Evolutionary conservation across 2,113 vertebrate species (phyloP).

Genomic region (Sus scrofa): DNA sequence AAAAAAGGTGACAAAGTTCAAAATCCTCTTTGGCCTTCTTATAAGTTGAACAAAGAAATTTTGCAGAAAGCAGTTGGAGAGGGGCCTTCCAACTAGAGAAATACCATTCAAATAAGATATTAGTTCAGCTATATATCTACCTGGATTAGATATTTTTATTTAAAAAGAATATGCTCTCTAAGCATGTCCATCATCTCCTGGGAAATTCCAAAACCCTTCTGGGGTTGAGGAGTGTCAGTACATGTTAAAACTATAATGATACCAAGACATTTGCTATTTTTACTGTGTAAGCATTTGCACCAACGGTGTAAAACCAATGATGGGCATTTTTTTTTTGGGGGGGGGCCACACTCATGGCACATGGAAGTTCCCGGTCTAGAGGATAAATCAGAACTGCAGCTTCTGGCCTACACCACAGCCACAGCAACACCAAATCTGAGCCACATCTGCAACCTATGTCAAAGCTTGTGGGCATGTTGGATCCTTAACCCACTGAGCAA

Average conservation of each 20-base stretch:
- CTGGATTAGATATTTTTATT: background rate
- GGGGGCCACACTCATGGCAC: no score
- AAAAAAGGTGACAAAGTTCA: background rate
- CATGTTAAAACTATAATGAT: background rate
- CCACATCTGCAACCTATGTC: no score
- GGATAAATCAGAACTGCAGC: no score
- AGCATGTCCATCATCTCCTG: background rate
- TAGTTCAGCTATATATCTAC: background rate
- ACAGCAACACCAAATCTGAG: no score
- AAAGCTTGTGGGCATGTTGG: no score
- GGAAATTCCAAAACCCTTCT: background rate
- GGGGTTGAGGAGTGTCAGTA: rapidly evolving
- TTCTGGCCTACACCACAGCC: no score
- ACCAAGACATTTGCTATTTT: background rate
- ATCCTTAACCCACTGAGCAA: no score
- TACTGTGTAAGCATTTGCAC: background rate
- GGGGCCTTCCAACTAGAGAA: background rate
- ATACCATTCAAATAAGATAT: background rate
- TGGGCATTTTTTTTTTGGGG: background rate
- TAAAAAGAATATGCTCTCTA: background rate
- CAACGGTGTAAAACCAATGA: background rate
- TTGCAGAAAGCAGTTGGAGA: background rate
- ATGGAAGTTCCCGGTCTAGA: no score
- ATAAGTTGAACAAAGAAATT: background rate
- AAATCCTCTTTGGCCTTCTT: background rate